phyloP scores from a whole-genome alignment of 2,888 invertebrate species.

The Molanna angustata region DNA sequence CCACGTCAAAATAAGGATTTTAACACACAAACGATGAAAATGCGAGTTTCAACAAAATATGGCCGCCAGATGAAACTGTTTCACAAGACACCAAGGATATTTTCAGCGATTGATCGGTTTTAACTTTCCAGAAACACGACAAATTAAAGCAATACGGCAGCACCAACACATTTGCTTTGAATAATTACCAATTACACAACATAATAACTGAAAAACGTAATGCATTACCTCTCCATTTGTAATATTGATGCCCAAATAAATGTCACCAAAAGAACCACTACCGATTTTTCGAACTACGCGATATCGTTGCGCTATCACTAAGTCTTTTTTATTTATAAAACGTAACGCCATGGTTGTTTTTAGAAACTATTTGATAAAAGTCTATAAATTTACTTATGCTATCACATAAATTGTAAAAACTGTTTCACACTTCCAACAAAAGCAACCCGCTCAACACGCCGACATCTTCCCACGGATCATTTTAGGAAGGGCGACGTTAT shows the following conservation, averaged over 20 bases:
- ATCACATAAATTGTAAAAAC: conserved; percentile 38
- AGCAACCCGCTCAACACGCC: conserved; percentile 54
- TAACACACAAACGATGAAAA: too few species aligned
- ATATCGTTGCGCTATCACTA: conserved; percentile 89
- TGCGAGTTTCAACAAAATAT: too few species aligned
- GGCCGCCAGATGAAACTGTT: too few species aligned
- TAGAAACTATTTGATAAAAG: conserved; percentile 31
- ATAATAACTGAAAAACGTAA: background rate
- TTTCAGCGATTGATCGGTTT: too few species aligned
- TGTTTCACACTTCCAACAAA: conserved; percentile 44
- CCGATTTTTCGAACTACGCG: conserved; percentile 95
- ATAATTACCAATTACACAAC: too few species aligned
- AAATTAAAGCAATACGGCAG: too few species aligned
- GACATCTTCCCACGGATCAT: conserved; percentile 49
- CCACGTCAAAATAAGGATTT: too few species aligned
- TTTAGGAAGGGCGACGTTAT: too few species aligned
- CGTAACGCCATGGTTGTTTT: conserved; percentile 40
- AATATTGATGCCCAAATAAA: conserved; percentile 92
- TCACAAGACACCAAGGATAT: too few species aligned
- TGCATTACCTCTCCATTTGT: conserved; percentile 77
- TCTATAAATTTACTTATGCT: conserved; percentile 44
- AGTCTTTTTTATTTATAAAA: conserved; percentile 57
- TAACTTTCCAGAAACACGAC: too few species aligned
- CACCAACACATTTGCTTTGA: too few species aligned
- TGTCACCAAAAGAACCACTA: conserved; percentile 99